Base-by-base conservation (phyloP, 2,113 vertebrate genomes). In the Stegostoma tigrinum region DNA sequence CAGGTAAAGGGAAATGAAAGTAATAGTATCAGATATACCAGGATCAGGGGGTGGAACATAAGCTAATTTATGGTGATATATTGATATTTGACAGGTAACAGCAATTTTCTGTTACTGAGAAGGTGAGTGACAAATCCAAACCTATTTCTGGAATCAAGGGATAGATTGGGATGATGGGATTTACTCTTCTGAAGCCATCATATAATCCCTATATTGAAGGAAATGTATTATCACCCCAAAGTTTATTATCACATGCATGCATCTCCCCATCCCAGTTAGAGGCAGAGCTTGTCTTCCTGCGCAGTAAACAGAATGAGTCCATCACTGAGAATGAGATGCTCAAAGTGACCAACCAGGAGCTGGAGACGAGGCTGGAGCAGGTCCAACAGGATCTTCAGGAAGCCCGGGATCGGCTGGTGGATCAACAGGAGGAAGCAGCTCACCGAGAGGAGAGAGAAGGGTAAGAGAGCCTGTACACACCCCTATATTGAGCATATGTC, bases 341-440 rank as follows among this genome's bases (percentile, higher is more conserved):
- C 45, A 45, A 96, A 94, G 96, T 97, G 95, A 97, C 96, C 0
- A 96, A 97, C 96, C 38, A 0, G 0, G 96, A 96, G 42, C 97
- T 98, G 96, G 96, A 97, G 5, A 94, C 96, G 0, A 96, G 2
- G 12, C 97, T 98, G 85, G 96, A 97, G 91, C 96, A 97, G 75
- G 96, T 97, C 95, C 97, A 80, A 21, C 97, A 91, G 52, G 97
- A 97, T 96, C 97, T 98, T 89, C 97, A 96, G 96, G 96, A 97
- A 86, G 97, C 97, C 93, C 97, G 95, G 0, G 91, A 90, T 4
- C 96, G 10, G 21, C 96, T 98, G 96, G 96, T 96, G 48, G 96
- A 96, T 27, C 21, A 34, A 48, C 96, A 97, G 95, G 15, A 86
- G 27, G 94, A 67, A 66, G 38, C 21, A 66, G 38, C 21, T 23